Conservation (phyloP, 2,797 vertebrate genomes). For the Heterohyrax brucei region DNA sequence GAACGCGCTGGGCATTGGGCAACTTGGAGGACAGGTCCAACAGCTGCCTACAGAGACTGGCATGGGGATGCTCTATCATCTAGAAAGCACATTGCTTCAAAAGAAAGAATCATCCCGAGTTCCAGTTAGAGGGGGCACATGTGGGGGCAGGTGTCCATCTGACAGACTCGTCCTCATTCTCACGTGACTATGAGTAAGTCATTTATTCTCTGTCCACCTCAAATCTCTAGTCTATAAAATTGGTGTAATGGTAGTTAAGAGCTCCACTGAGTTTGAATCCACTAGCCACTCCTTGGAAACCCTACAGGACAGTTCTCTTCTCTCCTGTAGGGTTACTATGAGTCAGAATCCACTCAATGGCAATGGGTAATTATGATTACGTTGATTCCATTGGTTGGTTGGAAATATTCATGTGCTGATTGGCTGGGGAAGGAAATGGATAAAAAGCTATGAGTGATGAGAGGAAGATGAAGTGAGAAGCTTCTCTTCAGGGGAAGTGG, state of each 20-base stretch:
- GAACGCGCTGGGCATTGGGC: neutral
- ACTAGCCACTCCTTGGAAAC: too few species aligned
- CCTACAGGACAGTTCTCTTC: too few species aligned
- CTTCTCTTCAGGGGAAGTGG: neutral
- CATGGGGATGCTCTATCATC: neutral
- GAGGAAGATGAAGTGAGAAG: neutral
- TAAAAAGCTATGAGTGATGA: neutral
- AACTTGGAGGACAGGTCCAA: rapidly evolving
- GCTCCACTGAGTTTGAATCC: too few species aligned
- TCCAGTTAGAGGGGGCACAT: neutral
- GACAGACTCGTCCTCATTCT: neutral
- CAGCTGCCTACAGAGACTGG: neutral
- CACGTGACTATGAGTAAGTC: neutral
- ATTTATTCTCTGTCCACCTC: neutral
- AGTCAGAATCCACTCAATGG: too few species aligned
- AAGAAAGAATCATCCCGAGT: neutral
- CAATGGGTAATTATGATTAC: neutral
- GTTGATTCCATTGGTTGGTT: too few species aligned
- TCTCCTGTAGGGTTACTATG: too few species aligned
- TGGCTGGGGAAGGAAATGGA: neutral
- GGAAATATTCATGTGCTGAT: neutral
- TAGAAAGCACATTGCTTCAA: neutral
- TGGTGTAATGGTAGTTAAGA: neutral
- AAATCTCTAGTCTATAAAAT: neutral
- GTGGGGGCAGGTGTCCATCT: neutral